Conservation (phyloP, 2,797 vertebrate genomes). For the Oreochromis grahami region DNA sequence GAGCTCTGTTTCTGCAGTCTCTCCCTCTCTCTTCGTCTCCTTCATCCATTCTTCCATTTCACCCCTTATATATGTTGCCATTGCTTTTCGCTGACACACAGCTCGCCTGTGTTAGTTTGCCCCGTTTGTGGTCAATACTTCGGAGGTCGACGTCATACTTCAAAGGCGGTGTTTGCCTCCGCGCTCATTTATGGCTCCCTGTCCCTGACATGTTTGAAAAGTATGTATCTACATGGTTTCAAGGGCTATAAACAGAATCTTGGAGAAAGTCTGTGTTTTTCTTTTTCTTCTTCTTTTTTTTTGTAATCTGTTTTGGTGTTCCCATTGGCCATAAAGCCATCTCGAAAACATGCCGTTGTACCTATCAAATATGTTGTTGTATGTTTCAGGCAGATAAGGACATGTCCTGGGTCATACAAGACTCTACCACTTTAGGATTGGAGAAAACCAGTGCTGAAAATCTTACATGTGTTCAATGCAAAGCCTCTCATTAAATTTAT, state of each 20-base stretch:
- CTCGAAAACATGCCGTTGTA: slow-evolving; percentile 33
- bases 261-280: slow-evolving; percentile 48
- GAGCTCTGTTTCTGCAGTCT: not conserved
- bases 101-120: slow-evolving; percentile 53
- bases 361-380: slow-evolving; percentile 28
- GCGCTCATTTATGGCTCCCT: slow-evolving; percentile 58
- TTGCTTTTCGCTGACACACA: slow-evolving; percentile 61
- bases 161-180: slow-evolving; percentile 65
- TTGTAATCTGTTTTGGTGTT: slow-evolving; percentile 45
- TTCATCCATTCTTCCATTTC: not conserved
- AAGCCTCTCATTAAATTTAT: slow-evolving; percentile 32
- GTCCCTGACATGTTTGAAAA: slow-evolving; percentile 76
- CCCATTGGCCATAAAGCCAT: slow-evolving; percentile 30
- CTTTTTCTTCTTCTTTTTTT: slow-evolving; percentile 45
- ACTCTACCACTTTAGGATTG: not conserved
- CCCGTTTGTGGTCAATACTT: slow-evolving; percentile 65
- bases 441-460: slow-evolving; percentile 23
- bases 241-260: slow-evolving; percentile 62
- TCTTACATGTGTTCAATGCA: slow-evolving; percentile 28
- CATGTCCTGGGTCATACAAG: not conserved
- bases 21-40: not conserved
- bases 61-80: not conserved
- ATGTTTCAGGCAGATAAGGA: not conserved
- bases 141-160: slow-evolving; percentile 69
- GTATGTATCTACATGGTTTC: slow-evolving; percentile 68